phyloP scores from a whole-genome alignment of 2,113 vertebrate species.

The Noturus placidus region DNA sequence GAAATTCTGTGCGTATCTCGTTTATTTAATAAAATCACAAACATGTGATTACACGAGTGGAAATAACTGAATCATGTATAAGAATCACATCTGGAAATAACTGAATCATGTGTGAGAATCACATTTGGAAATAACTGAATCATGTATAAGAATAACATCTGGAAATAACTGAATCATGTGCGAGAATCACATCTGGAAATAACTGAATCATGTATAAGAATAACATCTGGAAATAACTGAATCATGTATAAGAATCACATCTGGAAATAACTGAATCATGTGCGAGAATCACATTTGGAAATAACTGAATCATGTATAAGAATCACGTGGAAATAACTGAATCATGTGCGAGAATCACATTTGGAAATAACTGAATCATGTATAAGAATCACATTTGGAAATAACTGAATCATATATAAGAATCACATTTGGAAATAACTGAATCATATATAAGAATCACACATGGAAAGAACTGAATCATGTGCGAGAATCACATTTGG shows the following conservation, averaged over 20 bases:
- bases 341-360: neutral
- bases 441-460: neutral
- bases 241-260: neutral
- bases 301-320: neutral
- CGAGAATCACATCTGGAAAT: neutral
- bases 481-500: too few relatives aligned
- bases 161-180: neutral
- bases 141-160: neutral
- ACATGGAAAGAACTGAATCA: neutral
- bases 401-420: neutral
- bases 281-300: too few relatives aligned
- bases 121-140: neutral
- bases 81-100: too few relatives aligned
- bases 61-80: neutral
- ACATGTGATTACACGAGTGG: neutral
- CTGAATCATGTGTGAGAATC: neutral
- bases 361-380: neutral
- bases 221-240: neutral
- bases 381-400: neutral
- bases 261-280: too few relatives aligned
- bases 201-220: neutral
- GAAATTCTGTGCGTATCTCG: neutral
- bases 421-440: neutral
- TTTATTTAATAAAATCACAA: neutral
- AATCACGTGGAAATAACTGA: too few relatives aligned